A percentile compares a stretch with the other conserved stretches of the same genome.
Evolutionary conservation across 2,797 vertebrate species (phyloP).

Genomic region (Eidolon dupreanum): DNA sequence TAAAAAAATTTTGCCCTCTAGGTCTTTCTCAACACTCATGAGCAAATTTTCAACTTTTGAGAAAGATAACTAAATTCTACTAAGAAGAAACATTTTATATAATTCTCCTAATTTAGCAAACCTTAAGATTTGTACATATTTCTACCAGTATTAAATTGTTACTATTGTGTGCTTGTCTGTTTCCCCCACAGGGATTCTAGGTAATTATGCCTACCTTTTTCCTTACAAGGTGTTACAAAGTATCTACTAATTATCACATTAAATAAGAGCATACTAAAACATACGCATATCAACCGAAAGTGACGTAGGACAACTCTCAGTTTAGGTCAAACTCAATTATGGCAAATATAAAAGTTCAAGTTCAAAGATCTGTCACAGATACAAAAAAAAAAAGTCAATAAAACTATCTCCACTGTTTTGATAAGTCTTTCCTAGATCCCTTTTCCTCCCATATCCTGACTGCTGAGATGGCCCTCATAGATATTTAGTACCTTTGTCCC

Average conservation of each 20-base stretch:
- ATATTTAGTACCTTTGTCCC: background rate
- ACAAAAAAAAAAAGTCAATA: background rate
- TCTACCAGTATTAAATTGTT: background rate
- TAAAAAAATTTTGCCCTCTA: background rate
- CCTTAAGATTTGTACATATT: background rate
- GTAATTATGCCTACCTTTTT: background rate
- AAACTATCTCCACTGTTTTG: background rate
- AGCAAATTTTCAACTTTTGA: background rate
- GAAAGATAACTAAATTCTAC: background rate
- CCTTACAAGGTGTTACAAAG: background rate
- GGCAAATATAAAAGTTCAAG: background rate
- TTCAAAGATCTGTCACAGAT: background rate
- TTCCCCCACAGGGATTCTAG: background rate
- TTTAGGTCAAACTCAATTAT: background rate
- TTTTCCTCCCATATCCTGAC: background rate
- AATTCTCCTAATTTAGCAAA: background rate
- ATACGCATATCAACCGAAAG: background rate
- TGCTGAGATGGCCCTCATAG: background rate
- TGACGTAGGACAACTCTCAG: background rate
- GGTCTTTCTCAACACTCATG: background rate
- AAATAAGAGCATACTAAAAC: background rate
- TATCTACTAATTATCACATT: background rate
- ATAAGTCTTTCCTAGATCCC: background rate
- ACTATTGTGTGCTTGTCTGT: background rate
- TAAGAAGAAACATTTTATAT: constrained; percentile 17